Evolutionary conservation across 1,140 invertebrate species (phyloP).

Genomic region (Bombus vancouverensis): DNA sequence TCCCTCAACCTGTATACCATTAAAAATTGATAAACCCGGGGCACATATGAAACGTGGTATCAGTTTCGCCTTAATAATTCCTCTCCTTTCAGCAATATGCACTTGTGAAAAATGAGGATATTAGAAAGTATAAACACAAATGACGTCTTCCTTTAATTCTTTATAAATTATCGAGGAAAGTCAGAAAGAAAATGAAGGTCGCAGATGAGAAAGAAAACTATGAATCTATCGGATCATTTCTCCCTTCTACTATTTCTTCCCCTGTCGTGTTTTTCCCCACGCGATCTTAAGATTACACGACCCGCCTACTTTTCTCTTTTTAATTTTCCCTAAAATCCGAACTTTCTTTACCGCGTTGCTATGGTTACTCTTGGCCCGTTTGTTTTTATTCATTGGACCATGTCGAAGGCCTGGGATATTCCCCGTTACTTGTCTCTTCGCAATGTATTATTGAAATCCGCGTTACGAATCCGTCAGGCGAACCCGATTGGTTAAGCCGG

Average conservation of each 20-base stretch:
- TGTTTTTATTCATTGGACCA: conserved; percentile 72
- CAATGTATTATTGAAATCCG: conserved; percentile 69
- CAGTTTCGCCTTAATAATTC: conserved; percentile 18
- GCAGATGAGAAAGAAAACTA: too few species aligned
- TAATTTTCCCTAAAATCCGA: not conserved
- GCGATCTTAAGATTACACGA: not conserved
- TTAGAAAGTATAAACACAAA: too few species aligned
- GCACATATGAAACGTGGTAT: not conserved
- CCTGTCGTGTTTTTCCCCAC: not conserved
- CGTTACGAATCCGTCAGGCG: conserved; percentile 59
- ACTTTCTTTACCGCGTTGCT: conserved; percentile 42
- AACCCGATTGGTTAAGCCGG: conserved; percentile 69
- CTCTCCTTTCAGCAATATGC: not conserved
- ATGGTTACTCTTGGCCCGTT: conserved; percentile 64
- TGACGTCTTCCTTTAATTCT: not conserved
- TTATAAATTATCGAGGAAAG: not conserved
- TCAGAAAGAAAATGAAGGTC: too few species aligned
- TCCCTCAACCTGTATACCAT: conserved; percentile 35
- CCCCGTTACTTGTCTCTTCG: conserved; percentile 48
- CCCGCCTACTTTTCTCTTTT: too few species aligned
- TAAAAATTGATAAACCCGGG: conserved; percentile 58
- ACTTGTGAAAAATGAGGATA: not conserved
- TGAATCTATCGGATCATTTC: too few species aligned
- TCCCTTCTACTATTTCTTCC: too few species aligned
- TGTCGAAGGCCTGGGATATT: conserved; percentile 39